Evolutionary conservation across 2,113 vertebrate species (phyloP).

Genomic region (Tragelaphus scriptus): DNA sequence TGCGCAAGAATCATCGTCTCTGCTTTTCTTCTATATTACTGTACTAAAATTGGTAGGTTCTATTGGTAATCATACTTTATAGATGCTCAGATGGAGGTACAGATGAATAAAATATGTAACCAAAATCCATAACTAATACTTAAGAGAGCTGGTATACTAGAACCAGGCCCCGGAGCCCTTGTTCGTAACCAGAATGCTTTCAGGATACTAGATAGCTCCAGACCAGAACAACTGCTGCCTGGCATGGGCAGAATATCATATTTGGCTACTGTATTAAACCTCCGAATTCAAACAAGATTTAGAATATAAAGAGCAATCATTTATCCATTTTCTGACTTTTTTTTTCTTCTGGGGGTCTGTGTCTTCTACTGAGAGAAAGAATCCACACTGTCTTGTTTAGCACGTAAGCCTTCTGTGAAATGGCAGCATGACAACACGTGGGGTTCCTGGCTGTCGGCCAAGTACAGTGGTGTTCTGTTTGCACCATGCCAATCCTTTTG

Average conservation of each 20-base stretch:
- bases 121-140: background rate
- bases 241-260: background rate
- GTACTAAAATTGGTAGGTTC: background rate
- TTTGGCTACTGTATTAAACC: background rate
- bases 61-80: background rate
- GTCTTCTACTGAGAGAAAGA: background rate
- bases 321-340: background rate
- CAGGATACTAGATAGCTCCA: background rate
- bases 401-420: conserved; percentile 12
- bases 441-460: background rate
- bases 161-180: background rate
- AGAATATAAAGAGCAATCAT: background rate
- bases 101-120: background rate
- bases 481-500: conserved; percentile 55
- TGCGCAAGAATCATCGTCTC: background rate
- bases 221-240: background rate
- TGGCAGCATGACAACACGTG: background rate
- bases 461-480: conserved; percentile 12
- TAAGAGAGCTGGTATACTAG: background rate
- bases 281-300: background rate
- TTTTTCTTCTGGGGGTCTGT: background rate
- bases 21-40: background rate
- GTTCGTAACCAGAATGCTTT: background rate
- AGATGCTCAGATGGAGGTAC: background rate
- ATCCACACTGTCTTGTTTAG: background rate